Evolutionary conservation across 2,888 invertebrate genomes (phyloP).

Genomic region (Rhagophthalmus giganteus): DNA sequence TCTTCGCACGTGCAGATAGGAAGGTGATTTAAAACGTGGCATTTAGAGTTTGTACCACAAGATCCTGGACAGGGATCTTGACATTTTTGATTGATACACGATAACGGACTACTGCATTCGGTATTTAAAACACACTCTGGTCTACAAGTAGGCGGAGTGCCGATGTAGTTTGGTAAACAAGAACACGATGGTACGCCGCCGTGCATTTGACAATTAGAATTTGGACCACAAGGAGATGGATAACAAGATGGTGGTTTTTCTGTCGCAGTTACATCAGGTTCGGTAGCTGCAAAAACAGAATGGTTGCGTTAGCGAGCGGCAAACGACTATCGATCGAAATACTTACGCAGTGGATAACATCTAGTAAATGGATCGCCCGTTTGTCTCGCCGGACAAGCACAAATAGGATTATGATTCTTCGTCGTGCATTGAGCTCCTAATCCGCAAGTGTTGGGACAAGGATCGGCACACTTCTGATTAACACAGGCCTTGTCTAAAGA

Average conservation of each 20-base stretch:
- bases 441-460: conserved; percentile 88
- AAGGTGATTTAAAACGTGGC: conserved; percentile 77
- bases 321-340: too few relatives aligned
- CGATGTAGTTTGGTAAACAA: conserved; percentile 75
- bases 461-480: conserved; percentile 84
- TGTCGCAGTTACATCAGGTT: conserved; percentile 54
- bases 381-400: conserved; percentile 81
- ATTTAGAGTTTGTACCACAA: conserved; percentile 78
- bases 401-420: conserved; percentile 85
- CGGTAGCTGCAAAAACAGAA: conserved; percentile 40
- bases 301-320: conserved; percentile 1
- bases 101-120: conserved; percentile 76
- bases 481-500: conserved; percentile 79
- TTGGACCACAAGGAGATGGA: conserved; percentile 83
- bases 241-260: conserved; percentile 74
- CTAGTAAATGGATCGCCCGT: conserved; percentile 85
- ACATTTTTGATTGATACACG: conserved; percentile 79
- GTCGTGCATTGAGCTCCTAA: conserved; percentile 79
- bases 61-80: conserved; percentile 82
- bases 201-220: conserved; percentile 76
- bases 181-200: conserved; percentile 77
- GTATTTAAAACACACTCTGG: conserved; percentile 80
- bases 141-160: conserved; percentile 77
- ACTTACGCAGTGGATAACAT: conserved; percentile 72
- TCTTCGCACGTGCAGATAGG: conserved; percentile 79